These are phyloP conservation scores for Phenganax stokvisi DNA, from an alignment of 92 coral and sea anemone species.

Conservation along the genomic window DNA sequence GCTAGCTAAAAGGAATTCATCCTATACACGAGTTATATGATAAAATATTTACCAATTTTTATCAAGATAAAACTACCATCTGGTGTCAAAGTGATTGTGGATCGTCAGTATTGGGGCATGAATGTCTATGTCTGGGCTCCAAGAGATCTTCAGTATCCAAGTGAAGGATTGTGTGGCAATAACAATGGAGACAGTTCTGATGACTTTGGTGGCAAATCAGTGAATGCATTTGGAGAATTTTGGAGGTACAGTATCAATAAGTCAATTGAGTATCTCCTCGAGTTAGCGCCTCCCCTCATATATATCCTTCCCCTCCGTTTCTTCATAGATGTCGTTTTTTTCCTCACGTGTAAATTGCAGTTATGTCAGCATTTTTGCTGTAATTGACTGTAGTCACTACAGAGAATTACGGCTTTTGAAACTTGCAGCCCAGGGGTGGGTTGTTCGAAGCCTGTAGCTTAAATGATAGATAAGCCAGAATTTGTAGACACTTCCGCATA, in stretches of 20 bases:
- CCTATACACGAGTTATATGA: no score
- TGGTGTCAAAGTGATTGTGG: conserved; percentile 10
- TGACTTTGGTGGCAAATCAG: conserved; percentile 34
- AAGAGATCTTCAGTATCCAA: conserved; percentile 11
- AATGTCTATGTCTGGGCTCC: conserved; percentile 14
- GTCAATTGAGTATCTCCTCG: no score
- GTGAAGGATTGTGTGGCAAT: conserved; percentile 59
- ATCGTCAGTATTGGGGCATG: not conserved
- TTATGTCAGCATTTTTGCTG: not conserved
- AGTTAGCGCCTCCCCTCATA: no score
- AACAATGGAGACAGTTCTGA: conserved; percentile 45
- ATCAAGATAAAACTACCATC: not conserved
- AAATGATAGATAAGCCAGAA: no score
- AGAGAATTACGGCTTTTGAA: no score
- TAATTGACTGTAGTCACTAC: no score
- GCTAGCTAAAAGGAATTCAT: no score
- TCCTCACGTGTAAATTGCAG: not conserved
- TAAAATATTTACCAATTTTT: not conserved
- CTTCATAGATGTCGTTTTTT: no score
- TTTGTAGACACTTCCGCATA: no score
- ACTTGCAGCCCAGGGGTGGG: no score
- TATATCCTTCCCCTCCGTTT: no score
- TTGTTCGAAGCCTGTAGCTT: no score
- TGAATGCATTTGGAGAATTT: not conserved
- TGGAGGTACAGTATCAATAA: conserved; percentile 1